Evolutionary conservation across 2,797 vertebrate genomes (phyloP).

Genomic region (Eulemur mongoz): DNA sequence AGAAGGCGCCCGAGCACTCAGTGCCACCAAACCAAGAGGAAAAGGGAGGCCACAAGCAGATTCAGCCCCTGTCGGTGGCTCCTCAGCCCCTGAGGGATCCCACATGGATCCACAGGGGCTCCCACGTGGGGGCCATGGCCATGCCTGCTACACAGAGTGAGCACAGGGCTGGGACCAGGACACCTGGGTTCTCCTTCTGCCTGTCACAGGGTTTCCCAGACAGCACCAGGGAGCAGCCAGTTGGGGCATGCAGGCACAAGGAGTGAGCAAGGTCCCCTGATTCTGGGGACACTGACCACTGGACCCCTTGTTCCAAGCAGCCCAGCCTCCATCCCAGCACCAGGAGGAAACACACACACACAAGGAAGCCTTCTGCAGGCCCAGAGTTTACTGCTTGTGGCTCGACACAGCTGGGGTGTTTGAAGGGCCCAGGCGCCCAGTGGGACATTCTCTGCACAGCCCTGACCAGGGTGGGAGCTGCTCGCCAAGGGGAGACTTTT

Average conservation of each 20-base stretch:
- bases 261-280: background rate
- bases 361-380: background rate
- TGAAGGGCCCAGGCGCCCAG: background rate
- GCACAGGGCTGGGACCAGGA: background rate
- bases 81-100: background rate
- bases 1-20: background rate
- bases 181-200: background rate
- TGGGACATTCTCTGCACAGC: background rate
- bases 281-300: background rate
- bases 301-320: background rate
- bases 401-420: background rate
- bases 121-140: background rate
- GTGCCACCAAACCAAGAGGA: background rate
- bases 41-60: background rate
- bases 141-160: background rate
- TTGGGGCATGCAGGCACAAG: background rate
- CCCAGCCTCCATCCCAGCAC: background rate
- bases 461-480: background rate
- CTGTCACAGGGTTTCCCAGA: background rate
- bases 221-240: background rate
- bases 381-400: conserved; percentile 49
- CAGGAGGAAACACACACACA: background rate
- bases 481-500: background rate
- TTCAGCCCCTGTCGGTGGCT: background rate
- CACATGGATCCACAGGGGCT: background rate